phyloP scores from a whole-genome alignment of 1,140 invertebrate species.

The Nixonia krombeini region DNA sequence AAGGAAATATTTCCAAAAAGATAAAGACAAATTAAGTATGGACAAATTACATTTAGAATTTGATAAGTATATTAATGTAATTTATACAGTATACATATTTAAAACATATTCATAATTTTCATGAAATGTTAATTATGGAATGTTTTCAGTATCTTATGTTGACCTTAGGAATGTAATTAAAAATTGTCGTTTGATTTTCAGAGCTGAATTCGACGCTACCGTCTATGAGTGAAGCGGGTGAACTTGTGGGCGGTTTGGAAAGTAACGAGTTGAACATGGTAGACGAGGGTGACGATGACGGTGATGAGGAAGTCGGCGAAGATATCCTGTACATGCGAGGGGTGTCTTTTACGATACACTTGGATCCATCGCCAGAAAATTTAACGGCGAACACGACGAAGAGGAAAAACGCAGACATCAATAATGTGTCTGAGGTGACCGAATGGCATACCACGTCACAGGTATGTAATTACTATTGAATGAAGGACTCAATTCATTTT shows the following conservation, averaged over 20 bases:
- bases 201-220: constrained; percentile 80
- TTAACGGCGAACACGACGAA: constrained; percentile 52
- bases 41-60: too few relatives aligned
- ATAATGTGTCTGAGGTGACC: constrained; percentile 44
- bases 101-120: too few relatives aligned
- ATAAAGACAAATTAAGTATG: too few relatives aligned
- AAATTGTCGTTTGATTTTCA: constrained; percentile 72
- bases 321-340: constrained; percentile 88
- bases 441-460: constrained; percentile 51
- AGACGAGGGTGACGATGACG: too few relatives aligned
- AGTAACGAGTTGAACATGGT: constrained; percentile 62
- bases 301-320: constrained; percentile 73
- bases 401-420: constrained; percentile 49
- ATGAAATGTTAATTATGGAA: too few relatives aligned
- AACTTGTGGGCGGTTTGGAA: constrained; percentile 52
- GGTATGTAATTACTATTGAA: too few relatives aligned
- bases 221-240: constrained; percentile 61
- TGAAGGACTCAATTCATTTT: constrained; percentile 2
- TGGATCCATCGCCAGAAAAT: constrained; percentile 68
- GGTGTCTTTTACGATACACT: constrained; percentile 83
- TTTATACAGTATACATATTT: too few relatives aligned
- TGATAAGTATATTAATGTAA: too few relatives aligned
- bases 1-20: too few relatives aligned
- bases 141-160: too few relatives aligned
- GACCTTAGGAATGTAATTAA: constrained; percentile 17